Percentiles rank a stretch among this genome's conserved stretches.
Conservation (phyloP, 2,797 vertebrate species). For the Morus bassanus region DNA sequence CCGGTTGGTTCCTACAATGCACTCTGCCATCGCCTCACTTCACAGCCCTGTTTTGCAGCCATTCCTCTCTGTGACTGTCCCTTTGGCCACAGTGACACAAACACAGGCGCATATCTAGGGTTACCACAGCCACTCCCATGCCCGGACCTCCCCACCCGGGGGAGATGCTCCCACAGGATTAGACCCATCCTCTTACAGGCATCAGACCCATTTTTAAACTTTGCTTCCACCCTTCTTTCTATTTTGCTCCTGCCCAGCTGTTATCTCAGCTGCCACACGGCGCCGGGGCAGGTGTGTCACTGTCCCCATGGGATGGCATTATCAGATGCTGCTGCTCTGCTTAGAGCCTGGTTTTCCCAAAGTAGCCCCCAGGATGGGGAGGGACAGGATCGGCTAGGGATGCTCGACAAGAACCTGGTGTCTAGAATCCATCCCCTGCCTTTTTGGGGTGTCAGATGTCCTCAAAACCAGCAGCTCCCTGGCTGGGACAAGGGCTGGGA, state of each 20-base stretch:
- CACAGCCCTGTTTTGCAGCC: background rate
- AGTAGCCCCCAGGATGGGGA: background rate
- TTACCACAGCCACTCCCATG: background rate
- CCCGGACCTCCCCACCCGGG: background rate
- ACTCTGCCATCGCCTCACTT: fast-evolving
- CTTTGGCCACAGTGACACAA: background rate
- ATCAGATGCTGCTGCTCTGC: background rate
- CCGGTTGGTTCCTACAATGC: background rate
- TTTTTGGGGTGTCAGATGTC: background rate
- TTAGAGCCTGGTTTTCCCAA: background rate
- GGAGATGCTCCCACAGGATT: background rate
- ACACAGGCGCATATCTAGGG: background rate
- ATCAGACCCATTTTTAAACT: background rate
- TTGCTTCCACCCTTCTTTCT: background rate
- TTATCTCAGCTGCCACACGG: background rate
- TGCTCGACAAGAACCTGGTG: fast-evolving
- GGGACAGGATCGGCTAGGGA: fast-evolving
- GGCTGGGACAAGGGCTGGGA: background rate
- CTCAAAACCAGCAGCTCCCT: background rate
- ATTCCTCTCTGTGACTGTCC: fast-evolving
- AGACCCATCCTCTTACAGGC: background rate
- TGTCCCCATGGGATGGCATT: background rate
- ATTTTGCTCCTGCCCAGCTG: slow-evolving; percentile 29
- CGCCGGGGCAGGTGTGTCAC: background rate
- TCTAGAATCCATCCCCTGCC: background rate